Evolutionary conservation across 2,888 invertebrate species (phyloP).

Genomic region (Galeruca laticollis): DNA sequence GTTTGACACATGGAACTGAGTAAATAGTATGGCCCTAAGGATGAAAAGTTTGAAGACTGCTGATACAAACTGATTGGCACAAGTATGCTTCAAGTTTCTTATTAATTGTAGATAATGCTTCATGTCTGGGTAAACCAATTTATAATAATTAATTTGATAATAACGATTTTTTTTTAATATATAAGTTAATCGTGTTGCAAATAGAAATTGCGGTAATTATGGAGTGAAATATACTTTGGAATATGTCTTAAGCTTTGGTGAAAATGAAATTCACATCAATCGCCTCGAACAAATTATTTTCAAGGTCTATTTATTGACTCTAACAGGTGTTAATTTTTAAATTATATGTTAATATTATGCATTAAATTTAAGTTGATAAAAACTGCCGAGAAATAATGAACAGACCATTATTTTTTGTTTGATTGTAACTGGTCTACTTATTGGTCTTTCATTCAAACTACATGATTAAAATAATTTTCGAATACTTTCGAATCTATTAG

Average conservation of each 20-base stretch:
- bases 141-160: not conserved
- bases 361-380: not conserved
- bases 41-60: too few relatives aligned
- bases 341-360: slow-evolving; percentile 13
- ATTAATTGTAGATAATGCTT: too few relatives aligned
- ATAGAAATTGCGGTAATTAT: slow-evolving; percentile 16
- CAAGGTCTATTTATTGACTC: slow-evolving; percentile 23
- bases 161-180: not conserved
- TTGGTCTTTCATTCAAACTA: not conserved
- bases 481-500: not conserved
- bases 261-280: slow-evolving; percentile 33
- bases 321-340: slow-evolving; percentile 21
- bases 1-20: too few relatives aligned
- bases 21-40: too few relatives aligned
- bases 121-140: not conserved
- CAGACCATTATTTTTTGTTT: not conserved
- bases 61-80: too few relatives aligned
- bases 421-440: not conserved
- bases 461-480: not conserved
- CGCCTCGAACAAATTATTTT: slow-evolving; percentile 25
- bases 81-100: too few relatives aligned
- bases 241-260: slow-evolving; percentile 9
- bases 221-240: not conserved
- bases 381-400: not conserved
- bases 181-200: not conserved